These are phyloP conservation scores for Conus betulinus DNA, from an alignment of 1,140 invertebrate species.

Conservation along the genomic window DNA sequence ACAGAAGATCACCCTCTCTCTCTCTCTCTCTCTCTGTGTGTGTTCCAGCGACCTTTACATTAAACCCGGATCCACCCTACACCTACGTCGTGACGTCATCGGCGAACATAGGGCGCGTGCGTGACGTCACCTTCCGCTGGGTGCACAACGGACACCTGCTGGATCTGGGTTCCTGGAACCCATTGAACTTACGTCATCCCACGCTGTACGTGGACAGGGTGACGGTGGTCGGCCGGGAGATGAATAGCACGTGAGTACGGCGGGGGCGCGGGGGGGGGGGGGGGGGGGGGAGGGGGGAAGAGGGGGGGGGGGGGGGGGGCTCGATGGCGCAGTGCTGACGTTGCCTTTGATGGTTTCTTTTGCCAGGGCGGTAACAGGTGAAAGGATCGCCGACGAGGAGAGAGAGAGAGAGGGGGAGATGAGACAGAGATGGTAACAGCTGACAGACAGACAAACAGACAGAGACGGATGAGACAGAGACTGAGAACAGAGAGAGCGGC, in stretches of 20 bases:
- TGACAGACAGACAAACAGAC: neutral
- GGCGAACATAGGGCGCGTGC: constrained; percentile 41
- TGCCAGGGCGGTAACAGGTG: no score
- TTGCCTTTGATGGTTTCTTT: no score
- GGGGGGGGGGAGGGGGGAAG: neutral
- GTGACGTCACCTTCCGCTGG: constrained; percentile 43
- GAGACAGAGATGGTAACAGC: neutral
- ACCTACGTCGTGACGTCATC: constrained; percentile 45
- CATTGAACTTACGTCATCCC: constrained; percentile 45
- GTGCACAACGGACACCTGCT: constrained; percentile 30
- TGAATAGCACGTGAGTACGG: constrained; percentile 40
- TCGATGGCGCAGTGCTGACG: no score
- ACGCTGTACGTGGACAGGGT: constrained; percentile 40
- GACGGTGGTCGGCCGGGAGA: constrained; percentile 28
- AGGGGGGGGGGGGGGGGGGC: neutral
- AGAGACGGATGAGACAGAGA: constrained; percentile 20
- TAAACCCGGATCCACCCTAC: constrained; percentile 37
- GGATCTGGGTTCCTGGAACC: constrained; percentile 51
- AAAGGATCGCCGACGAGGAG: neutral
- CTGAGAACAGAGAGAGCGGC: neutral
- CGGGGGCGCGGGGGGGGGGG: neutral
- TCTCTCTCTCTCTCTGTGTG: no score
- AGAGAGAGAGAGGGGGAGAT: constrained; percentile 1
- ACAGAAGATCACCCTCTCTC: neutral
- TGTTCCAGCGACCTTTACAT: constrained; percentile 45